A percentile compares a stretch with the other conserved stretches of the same genome.
Conservation (phyloP, 2,888 invertebrate genomes). For the Pristionchus arcanus region DNA sequence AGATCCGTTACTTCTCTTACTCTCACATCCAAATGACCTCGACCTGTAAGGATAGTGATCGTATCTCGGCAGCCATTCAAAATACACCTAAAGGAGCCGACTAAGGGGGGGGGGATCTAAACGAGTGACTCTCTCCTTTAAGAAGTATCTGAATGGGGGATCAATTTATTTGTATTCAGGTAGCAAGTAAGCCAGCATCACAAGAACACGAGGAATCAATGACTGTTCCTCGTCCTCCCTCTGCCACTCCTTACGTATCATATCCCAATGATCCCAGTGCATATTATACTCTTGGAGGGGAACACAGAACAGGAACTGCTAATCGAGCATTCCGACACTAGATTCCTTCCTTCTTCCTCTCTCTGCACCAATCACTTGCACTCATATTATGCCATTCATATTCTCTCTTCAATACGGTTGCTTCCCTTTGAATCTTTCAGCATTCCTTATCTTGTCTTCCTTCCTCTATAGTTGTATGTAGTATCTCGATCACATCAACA, state of each 20-base stretch:
- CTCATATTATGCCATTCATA: slow-evolving; percentile 17
- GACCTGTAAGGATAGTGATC: slow-evolving; percentile 51
- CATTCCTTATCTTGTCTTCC: slow-evolving; percentile 11
- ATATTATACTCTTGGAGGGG: slow-evolving; percentile 78
- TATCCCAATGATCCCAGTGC: slow-evolving; percentile 78
- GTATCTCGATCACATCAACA: slow-evolving; percentile 47
- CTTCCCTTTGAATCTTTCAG: slow-evolving; percentile 13
- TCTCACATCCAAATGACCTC: slow-evolving; percentile 36
- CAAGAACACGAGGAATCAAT: slow-evolving; percentile 75
- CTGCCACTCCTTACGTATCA: slow-evolving; percentile 74
- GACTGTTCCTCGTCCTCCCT: slow-evolving; percentile 66
- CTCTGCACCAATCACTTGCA: neutral
- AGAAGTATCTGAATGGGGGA: neutral
- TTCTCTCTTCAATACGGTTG: slow-evolving; percentile 50
- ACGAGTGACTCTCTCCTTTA: neutral
- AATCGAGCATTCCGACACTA: neutral
- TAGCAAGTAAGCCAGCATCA: slow-evolving; percentile 76
- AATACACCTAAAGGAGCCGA: slow-evolving; percentile 16
- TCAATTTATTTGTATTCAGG: slow-evolving; percentile 63
- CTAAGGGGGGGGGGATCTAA: neutral
- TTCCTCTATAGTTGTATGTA: slow-evolving; percentile 28
- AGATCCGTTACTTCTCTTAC: slow-evolving; percentile 14
- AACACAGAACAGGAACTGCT: slow-evolving; percentile 45
- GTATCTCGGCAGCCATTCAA: slow-evolving; percentile 13
- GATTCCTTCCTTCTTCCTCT: neutral